Evolutionary conservation across 2,888 invertebrate genomes (phyloP).

Genomic region (Orthonychiurus folsomi): DNA sequence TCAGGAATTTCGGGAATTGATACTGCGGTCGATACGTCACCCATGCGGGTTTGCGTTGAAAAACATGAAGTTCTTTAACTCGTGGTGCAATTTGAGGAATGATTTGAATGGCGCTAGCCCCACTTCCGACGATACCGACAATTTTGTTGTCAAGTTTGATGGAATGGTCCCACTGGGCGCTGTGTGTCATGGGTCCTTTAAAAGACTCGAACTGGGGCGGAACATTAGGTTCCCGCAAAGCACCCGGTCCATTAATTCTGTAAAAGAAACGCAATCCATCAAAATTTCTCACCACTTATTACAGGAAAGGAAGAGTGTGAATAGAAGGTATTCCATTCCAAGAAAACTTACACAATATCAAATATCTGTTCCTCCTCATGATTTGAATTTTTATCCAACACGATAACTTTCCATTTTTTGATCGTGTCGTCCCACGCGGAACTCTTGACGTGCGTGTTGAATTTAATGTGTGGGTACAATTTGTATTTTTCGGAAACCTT

Average conservation of each 20-base stretch:
- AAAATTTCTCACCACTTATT: no score
- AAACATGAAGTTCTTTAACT: constrained; percentile 21
- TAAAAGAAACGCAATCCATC: neutral
- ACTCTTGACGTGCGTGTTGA: constrained; percentile 22
- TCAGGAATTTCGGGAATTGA: constrained; percentile 11
- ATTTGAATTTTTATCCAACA: neutral
- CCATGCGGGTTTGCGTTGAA: constrained; percentile 21
- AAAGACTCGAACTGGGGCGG: constrained; percentile 25
- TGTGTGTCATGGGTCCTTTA: constrained; percentile 25
- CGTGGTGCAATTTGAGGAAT: constrained; percentile 21
- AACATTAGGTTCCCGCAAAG: constrained; percentile 21
- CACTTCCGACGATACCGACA: constrained; percentile 26
- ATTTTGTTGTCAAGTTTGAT: constrained; percentile 18
- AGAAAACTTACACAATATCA: constrained; percentile 5
- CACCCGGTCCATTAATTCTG: constrained; percentile 19
- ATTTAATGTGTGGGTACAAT: constrained; percentile 23
- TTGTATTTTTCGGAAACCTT: constrained; percentile 20
- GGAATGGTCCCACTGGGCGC: constrained; percentile 24
- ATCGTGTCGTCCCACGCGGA: constrained; percentile 5
- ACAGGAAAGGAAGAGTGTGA: no score
- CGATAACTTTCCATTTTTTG: constrained; percentile 6
- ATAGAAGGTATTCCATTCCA: no score
- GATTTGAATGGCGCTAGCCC: constrained; percentile 26
- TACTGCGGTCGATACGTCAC: constrained; percentile 12
- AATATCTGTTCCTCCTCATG: constrained; percentile 2